These are phyloP conservation scores for Phoxinus dragarum DNA, from an alignment of 2,797 vertebrate genomes.

Conservation along the genomic window DNA sequence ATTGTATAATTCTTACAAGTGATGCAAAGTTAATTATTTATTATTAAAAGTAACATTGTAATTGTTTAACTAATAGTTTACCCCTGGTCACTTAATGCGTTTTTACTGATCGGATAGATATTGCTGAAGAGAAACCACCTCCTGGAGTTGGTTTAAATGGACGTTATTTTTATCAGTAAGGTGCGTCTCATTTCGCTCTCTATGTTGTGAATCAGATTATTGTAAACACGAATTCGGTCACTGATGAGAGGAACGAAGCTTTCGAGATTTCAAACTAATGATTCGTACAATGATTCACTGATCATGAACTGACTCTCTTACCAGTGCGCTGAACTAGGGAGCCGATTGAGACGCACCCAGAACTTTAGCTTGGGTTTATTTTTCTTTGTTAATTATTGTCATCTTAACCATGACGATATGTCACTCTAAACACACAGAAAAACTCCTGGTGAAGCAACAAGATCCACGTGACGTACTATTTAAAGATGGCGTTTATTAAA, in stretches of 20 bases:
- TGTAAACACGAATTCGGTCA: fast-evolving
- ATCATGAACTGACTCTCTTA: too few species aligned
- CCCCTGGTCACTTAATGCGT: background rate
- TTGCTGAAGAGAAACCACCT: background rate
- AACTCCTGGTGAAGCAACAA: background rate
- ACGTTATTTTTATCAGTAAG: background rate
- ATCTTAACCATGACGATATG: background rate
- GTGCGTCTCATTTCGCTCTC: background rate
- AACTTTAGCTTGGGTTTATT: background rate
- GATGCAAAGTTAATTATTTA: background rate
- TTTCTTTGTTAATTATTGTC: background rate
- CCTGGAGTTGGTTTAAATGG: background rate
- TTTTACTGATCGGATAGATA: background rate
- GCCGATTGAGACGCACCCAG: background rate
- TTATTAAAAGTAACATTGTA: background rate
- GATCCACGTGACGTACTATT: background rate
- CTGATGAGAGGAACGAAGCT: background rate
- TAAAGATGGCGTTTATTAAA: background rate
- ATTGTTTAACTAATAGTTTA: background rate
- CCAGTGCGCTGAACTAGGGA: background rate
- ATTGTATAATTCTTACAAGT: background rate
- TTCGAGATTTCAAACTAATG: background rate
- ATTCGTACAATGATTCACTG: background rate
- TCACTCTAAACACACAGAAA: background rate
- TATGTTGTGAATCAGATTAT: background rate